These are phyloP conservation scores for Ammodytes marinus DNA, from an alignment of 2,113 vertebrate genomes.

Conservation along the genomic window DNA sequence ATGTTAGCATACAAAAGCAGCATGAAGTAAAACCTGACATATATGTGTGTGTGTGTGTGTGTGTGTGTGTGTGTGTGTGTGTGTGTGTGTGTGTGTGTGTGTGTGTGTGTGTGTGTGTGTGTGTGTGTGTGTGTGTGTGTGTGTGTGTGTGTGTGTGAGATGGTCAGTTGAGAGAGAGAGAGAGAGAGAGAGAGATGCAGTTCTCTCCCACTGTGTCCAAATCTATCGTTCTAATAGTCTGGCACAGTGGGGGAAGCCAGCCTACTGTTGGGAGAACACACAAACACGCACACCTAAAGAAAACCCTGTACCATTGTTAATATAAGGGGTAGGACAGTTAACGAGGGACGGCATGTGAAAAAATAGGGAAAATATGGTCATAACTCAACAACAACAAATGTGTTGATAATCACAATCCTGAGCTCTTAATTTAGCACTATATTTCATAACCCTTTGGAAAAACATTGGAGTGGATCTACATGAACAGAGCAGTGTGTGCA, in stretches of 20 bases:
- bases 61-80: not conserved
- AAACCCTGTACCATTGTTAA: not conserved
- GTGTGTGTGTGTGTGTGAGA: conserved; percentile 25
- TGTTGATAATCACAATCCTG: conserved; percentile 34
- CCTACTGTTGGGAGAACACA: conserved; percentile 31
- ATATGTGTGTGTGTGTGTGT: conserved; percentile 25
- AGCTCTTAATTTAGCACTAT: conserved; percentile 49
- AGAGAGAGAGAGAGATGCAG: conserved; percentile 21
- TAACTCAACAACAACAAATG: conserved; percentile 29
- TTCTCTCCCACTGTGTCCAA: conserved; percentile 59
- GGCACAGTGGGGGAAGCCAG: conserved; percentile 38
- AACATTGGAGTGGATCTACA: conserved; percentile 51
- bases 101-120: conserved; percentile 21
- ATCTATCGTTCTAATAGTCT: conserved; percentile 61
- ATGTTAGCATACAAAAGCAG: conserved; percentile 61
- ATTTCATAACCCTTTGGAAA: conserved; percentile 56
- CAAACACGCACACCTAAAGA: conserved; percentile 13
- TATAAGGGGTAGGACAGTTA: not conserved
- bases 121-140: not conserved
- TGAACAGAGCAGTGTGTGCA: conserved; percentile 47
- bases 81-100: not conserved
- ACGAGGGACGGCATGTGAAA: not conserved
- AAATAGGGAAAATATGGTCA: conserved; percentile 37
- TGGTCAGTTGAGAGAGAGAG: conserved; percentile 40
- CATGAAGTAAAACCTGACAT: conserved; percentile 44